Conservation (phyloP, 2,888 invertebrate species). For the Tenthredo livida region DNA sequence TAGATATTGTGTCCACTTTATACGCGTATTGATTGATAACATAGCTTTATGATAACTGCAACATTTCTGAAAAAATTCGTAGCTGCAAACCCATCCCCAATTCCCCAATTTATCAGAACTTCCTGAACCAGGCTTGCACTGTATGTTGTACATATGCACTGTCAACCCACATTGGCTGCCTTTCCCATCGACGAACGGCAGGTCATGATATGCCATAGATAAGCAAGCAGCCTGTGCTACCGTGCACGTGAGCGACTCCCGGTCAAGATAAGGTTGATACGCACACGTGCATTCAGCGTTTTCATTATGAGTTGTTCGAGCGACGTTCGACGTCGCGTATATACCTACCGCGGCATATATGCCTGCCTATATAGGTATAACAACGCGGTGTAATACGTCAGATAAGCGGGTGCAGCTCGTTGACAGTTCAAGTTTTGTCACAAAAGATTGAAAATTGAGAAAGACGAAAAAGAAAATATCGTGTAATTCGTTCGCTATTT, state of each 20-base stretch:
- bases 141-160: no score
- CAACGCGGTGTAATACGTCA: not conserved
- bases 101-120: slow-evolving; percentile 5
- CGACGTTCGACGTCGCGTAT: slow-evolving; percentile 56
- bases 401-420: not conserved
- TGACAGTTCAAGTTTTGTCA: not conserved
- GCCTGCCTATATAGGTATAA: no score
- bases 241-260: slow-evolving; percentile 54
- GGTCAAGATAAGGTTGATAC: slow-evolving; percentile 46
- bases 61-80: not conserved
- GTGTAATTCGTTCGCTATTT: not conserved
- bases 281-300: slow-evolving; percentile 57
- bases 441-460: not conserved
- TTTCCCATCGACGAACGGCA: slow-evolving; percentile 40
- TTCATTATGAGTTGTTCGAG: not conserved
- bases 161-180: slow-evolving; percentile 45
- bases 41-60: not conserved
- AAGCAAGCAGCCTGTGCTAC: slow-evolving; percentile 58
- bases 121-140: not conserved
- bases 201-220: slow-evolving; percentile 59
- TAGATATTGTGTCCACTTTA: not conserved
- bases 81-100: not conserved
- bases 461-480: not conserved
- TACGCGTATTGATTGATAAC: not conserved
- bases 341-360: no score